Evolutionary conservation across 1,140 invertebrate species (phyloP).

Genomic region (Chelonus insularis): DNA sequence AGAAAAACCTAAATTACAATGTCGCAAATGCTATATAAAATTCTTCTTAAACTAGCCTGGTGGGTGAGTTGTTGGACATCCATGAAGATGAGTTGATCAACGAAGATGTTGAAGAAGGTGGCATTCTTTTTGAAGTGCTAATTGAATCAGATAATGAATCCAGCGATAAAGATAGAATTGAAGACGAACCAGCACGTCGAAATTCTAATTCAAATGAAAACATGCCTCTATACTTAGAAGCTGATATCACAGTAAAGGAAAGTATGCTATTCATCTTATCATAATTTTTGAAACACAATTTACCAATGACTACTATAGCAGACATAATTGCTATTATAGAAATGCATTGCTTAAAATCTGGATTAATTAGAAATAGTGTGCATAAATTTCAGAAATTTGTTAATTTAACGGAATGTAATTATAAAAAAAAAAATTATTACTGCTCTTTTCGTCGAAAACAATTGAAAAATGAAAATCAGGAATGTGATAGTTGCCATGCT

Average conservation of each 20-base stretch:
- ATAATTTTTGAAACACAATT: background rate
- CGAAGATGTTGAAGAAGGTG: too few relatives aligned
- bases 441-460: background rate
- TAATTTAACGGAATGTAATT: background rate
- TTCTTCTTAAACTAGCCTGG: too few relatives aligned
- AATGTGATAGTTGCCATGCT: background rate
- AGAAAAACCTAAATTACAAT: too few relatives aligned
- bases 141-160: too few relatives aligned
- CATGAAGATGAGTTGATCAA: too few relatives aligned
- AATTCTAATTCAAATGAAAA: background rate
- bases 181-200: too few relatives aligned
- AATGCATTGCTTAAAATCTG: constrained; percentile 1
- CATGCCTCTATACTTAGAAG: background rate
- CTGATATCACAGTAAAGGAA: background rate
- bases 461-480: background rate
- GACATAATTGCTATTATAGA: constrained; percentile 7
- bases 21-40: too few relatives aligned
- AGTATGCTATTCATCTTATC: constrained; percentile 10
- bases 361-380: constrained; percentile 10
- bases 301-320: background rate
- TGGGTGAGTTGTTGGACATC: too few relatives aligned
- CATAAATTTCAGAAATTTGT: constrained; percentile 10
- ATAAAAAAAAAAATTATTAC: constrained; percentile 14
- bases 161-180: too few relatives aligned
- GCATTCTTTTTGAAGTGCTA: too few relatives aligned